Conservation (phyloP, 2,113 vertebrate genomes). For the Origma solitaria region DNA sequence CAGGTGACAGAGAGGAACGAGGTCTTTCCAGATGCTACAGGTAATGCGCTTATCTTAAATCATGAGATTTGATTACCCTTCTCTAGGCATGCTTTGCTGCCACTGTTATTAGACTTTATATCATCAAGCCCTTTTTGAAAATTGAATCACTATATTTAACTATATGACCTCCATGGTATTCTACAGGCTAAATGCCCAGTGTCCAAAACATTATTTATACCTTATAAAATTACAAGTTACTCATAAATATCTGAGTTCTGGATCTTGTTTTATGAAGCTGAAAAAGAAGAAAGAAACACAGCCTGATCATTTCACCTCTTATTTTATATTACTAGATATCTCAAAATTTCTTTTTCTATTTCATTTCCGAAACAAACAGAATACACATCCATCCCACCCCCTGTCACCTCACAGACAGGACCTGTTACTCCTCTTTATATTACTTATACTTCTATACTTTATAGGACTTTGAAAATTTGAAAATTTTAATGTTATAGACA, state of each 20-base stretch:
- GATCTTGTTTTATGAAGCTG: background rate
- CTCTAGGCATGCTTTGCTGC: background rate
- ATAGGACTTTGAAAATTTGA: background rate
- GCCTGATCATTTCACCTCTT: background rate
- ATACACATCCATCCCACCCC: background rate
- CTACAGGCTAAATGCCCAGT: background rate
- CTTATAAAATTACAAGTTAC: background rate
- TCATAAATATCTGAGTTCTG: background rate
- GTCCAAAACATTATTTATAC: background rate
- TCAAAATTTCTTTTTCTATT: background rate
- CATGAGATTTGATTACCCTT: background rate
- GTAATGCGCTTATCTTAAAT: constrained; percentile 1
- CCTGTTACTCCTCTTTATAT: background rate
- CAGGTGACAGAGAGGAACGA: constrained; percentile 2
- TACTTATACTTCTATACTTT: background rate
- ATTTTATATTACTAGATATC: background rate
- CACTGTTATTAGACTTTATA: constrained; percentile 11
- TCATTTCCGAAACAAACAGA: background rate
- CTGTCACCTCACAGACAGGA: background rate
- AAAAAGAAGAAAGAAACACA: background rate
- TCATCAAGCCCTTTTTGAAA: constrained; percentile 4
- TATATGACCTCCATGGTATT: background rate
- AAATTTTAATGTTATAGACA: background rate
- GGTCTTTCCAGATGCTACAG: background rate
- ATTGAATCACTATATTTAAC: constrained; percentile 21